These are phyloP conservation scores for Wasmannia auropunctata DNA, from an alignment of 1,140 invertebrate species.

Conservation along the genomic window DNA sequence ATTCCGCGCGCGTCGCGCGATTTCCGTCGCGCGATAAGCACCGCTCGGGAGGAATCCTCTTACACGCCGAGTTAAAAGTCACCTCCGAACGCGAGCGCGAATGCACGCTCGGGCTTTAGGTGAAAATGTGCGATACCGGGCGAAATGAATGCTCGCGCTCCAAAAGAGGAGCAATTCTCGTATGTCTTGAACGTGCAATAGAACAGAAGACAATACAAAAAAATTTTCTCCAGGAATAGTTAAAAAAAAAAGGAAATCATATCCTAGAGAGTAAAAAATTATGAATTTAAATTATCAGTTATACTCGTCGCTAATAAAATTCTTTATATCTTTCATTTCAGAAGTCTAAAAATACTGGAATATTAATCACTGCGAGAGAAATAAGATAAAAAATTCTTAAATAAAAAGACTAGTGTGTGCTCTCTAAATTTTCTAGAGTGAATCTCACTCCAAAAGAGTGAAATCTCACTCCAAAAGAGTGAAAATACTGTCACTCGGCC, in stretches of 20 bases:
- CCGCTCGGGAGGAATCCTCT: constrained; percentile 43
- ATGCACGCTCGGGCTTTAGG: background rate
- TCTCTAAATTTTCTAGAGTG: too few species aligned
- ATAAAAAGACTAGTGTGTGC: too few species aligned
- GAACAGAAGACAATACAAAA: background rate
- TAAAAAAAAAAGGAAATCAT: background rate
- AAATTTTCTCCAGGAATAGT: background rate
- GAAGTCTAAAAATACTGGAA: too few species aligned
- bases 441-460: too few species aligned
- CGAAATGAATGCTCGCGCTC: background rate
- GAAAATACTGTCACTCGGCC: too few species aligned
- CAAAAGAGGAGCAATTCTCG: background rate
- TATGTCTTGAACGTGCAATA: background rate
- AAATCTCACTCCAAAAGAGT: too few species aligned
- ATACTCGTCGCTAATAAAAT: background rate
- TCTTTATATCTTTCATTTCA: background rate
- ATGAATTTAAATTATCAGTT: background rate
- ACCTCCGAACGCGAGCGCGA: constrained; percentile 4
- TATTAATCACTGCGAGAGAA: too few species aligned
- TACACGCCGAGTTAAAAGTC: constrained; percentile 57
- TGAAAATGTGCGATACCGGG: background rate
- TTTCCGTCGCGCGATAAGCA: constrained; percentile 56
- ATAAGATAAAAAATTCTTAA: too few species aligned
- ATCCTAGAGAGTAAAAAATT: background rate
- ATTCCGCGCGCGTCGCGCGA: constrained; percentile 31